Conservation (phyloP, 2,797 vertebrate genomes). For the Oceanodroma leucorhoa region DNA sequence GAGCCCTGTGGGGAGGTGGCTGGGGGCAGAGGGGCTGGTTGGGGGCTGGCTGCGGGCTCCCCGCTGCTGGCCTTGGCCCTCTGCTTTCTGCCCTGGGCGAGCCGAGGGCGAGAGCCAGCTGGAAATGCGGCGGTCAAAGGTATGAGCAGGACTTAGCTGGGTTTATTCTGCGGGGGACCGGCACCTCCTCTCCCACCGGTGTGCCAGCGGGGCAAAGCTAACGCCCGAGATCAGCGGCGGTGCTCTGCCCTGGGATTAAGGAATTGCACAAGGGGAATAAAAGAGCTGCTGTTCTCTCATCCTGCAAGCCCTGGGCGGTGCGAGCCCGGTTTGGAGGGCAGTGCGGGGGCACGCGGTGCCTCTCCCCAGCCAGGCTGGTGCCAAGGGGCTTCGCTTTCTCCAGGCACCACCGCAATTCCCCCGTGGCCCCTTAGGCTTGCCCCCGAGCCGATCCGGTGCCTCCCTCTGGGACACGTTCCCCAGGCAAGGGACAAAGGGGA, state of each 20-base stretch:
- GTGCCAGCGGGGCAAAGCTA: not conserved
- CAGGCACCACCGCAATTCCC: not conserved
- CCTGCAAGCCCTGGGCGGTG: no score
- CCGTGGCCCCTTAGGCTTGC: not conserved
- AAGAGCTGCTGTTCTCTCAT: not conserved
- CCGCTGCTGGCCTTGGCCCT: not conserved
- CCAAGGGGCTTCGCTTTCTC: not conserved
- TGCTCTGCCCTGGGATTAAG: not conserved
- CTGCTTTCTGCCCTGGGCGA: not conserved
- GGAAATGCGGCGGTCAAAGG: not conserved
- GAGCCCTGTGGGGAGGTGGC: not conserved
- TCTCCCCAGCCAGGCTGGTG: not conserved
- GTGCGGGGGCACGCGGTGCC: fast-evolving
- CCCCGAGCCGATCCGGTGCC: not conserved
- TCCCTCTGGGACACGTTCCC: not conserved
- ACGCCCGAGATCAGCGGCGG: not conserved
- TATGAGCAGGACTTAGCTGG: not conserved
- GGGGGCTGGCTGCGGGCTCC: not conserved
- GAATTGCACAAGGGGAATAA: not conserved
- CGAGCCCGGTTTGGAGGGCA: not conserved
- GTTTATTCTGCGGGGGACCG: not conserved
- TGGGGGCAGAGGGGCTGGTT: no score
- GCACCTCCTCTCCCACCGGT: fast-evolving
- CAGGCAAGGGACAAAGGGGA: not conserved
- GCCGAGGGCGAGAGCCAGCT: not conserved